These are phyloP conservation scores for Buathra laborator DNA, from an alignment of 2,888 invertebrate species.

Conservation along the genomic window DNA sequence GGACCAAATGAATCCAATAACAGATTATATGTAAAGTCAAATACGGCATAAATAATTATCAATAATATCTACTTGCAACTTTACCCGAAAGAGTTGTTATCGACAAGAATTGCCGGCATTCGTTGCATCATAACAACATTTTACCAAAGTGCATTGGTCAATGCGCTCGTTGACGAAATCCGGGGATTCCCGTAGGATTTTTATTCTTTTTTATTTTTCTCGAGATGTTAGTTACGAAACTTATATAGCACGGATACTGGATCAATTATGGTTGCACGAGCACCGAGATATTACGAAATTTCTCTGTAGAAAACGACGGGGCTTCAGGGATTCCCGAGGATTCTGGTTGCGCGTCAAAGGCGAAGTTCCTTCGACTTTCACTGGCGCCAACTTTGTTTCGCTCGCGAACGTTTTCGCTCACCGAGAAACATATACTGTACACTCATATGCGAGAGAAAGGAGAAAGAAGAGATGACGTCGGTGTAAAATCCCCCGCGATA, in stretches of 20 bases:
- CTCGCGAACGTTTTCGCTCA: background rate
- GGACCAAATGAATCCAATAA: too few relatives aligned
- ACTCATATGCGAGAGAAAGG: constrained; percentile 41
- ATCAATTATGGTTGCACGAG: constrained; percentile 14
- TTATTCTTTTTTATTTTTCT: background rate
- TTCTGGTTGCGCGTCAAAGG: constrained; percentile 19
- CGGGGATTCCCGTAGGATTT: background rate
- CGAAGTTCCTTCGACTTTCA: constrained; percentile 44
- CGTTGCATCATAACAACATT: too few relatives aligned
- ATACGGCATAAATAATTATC: too few relatives aligned
- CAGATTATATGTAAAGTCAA: too few relatives aligned
- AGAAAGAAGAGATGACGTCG: constrained; percentile 50
- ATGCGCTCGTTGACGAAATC: background rate
- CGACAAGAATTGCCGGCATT: too few relatives aligned
- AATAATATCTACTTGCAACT: too few relatives aligned
- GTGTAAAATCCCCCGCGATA: constrained; percentile 5
- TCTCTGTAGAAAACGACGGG: background rate
- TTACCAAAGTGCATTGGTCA: too few relatives aligned
- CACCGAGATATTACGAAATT: constrained; percentile 31
- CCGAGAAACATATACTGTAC: background rate
- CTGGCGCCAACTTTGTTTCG: constrained; percentile 33
- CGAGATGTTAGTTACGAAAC: background rate
- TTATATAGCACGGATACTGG: background rate
- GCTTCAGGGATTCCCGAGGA: constrained; percentile 40
- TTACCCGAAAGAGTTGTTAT: too few relatives aligned